Percentiles rank a stretch among this genome's conserved stretches.
phyloP scores from a whole-genome alignment of 2,888 invertebrate species.

The Bursaphelenchus okinawaensis region DNA sequence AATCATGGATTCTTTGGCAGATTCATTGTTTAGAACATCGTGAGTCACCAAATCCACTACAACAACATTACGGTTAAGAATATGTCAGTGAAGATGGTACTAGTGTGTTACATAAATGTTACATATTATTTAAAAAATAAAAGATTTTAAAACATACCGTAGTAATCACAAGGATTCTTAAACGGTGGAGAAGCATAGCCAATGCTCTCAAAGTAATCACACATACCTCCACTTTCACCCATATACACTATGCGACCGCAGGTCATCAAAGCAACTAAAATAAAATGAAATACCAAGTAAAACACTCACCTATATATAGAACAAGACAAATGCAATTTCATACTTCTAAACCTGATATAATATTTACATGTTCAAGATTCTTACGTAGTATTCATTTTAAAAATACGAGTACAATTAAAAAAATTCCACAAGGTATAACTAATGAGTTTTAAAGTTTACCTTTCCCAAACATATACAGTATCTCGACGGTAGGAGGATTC shows the following conservation, averaged over 20 bases:
- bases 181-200: conserved; percentile 92
- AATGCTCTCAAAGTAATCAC: conserved; percentile 77
- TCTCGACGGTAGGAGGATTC: conserved; percentile 89
- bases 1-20: conserved; percentile 86
- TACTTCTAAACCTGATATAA: too few species aligned
- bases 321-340: too few species aligned
- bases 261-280: conserved; percentile 73
- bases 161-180: conserved; percentile 93
- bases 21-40: conserved; percentile 85
- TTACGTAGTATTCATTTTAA: too few species aligned
- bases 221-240: conserved; percentile 80
- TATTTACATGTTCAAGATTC: background rate
- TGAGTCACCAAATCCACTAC: conserved; percentile 85
- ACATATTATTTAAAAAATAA: background rate
- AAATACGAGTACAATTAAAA: too few species aligned
- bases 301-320: too few species aligned
- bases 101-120: background rate
- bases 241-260: conserved; percentile 86
- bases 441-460: conserved; percentile 41
- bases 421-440: too few species aligned
- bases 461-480: conserved; percentile 84
- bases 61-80: conserved; percentile 46
- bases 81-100: background rate
- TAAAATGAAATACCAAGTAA: too few species aligned
- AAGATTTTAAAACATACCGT: conserved; percentile 60